Conservation (phyloP, 2,113 vertebrate species). For the Alligator mississippiensis region DNA sequence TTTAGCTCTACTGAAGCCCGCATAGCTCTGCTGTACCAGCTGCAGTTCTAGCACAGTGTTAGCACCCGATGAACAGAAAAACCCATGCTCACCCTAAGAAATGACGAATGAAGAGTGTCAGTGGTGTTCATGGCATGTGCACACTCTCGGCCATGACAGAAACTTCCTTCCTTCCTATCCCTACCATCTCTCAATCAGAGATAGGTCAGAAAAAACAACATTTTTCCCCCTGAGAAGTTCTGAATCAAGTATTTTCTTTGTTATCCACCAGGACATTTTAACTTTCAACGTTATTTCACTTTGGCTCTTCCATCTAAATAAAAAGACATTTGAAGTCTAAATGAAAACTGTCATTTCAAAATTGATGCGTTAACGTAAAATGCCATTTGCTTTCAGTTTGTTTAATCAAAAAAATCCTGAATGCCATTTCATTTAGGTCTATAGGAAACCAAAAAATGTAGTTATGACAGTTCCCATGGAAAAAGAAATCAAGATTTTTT, state of each 20-base stretch:
- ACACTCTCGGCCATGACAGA: too few species aligned
- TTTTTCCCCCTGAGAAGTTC: background rate
- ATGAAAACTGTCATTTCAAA: background rate
- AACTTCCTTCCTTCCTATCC: too few species aligned
- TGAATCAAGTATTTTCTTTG: background rate
- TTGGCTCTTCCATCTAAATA: background rate
- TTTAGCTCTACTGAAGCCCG: too few species aligned
- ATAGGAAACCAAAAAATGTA: background rate
- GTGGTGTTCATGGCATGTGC: too few species aligned
- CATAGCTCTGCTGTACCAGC: too few species aligned
- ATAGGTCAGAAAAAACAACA: too few species aligned
- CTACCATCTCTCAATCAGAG: too few species aligned
- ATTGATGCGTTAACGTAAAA: background rate
- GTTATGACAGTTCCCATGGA: background rate
- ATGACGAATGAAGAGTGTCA: too few species aligned
- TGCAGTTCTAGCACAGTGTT: too few species aligned
- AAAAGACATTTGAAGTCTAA: background rate
- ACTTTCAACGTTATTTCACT: background rate
- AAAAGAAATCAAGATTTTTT: background rate
- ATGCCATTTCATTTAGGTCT: background rate
- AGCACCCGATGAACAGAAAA: too few species aligned
- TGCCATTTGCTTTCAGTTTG: background rate
- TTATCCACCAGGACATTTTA: background rate
- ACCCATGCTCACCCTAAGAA: too few species aligned
- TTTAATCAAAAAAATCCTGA: background rate